These are phyloP conservation scores for Gymnosoma rotundatum DNA, from an alignment of 2,888 invertebrate genomes.

Conservation along the genomic window DNA sequence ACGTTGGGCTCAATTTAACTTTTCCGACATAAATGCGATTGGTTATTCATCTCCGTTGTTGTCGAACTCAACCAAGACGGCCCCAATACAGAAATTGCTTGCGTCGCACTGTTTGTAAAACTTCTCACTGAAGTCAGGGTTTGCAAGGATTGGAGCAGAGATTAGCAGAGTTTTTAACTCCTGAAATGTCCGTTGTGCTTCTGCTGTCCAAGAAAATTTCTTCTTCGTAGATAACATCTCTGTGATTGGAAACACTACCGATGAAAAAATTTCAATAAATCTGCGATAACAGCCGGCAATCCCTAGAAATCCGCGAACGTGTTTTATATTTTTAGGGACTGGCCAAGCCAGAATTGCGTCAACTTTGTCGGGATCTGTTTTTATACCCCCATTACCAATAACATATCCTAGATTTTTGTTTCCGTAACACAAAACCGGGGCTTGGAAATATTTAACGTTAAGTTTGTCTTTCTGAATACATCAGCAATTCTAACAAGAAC, in stretches of 20 bases:
- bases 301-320: not conserved
- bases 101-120: slow-evolving; percentile 4
- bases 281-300: slow-evolving; percentile 27
- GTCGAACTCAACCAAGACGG: not conserved
- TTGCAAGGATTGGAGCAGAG: not conserved
- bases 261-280: slow-evolving; percentile 26
- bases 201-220: not conserved
- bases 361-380: slow-evolving; percentile 2
- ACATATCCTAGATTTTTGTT: not conserved
- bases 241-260: not conserved
- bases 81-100: slow-evolving; percentile 4
- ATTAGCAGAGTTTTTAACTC: not conserved
- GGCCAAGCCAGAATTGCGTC: slow-evolving; percentile 1
- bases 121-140: not conserved
- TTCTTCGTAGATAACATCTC: not conserved
- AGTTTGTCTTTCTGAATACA: not conserved
- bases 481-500: not conserved
- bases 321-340: slow-evolving; percentile 17
- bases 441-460: slow-evolving; percentile 5
- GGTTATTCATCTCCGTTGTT: not conserved
- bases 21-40: not conserved
- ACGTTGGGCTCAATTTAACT: slow-evolving; percentile 17
- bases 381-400: not conserved
- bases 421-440: not conserved
- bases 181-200: not conserved